A percentile compares a stretch with the other conserved stretches of the same genome.
Evolutionary conservation across 92 coral and sea anemone genomes (phyloP).

Genomic region (Heteractis magnifica): DNA sequence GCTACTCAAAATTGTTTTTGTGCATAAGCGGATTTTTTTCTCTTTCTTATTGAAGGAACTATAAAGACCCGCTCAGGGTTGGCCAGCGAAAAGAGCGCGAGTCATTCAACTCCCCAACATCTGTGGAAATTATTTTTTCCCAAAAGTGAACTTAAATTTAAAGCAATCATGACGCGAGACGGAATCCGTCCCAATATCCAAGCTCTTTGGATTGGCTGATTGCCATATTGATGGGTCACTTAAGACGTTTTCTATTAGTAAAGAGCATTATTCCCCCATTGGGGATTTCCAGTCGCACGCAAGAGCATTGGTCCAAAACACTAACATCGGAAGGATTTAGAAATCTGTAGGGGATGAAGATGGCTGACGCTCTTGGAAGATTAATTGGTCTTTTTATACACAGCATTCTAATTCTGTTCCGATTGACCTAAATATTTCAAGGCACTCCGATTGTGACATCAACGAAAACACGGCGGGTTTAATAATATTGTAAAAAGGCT

Average conservation of each 20-base stretch:
- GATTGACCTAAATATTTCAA: not conserved
- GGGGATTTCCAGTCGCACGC: not conserved
- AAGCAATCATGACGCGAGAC: conserved; percentile 3
- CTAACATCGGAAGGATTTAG: conserved; percentile 6
- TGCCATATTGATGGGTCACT: conserved; percentile 3
- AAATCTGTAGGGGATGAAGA: not conserved
- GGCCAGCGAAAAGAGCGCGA: not conserved
- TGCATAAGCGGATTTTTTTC: not conserved
- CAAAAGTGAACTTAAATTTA: conserved; percentile 6
- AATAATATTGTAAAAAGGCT: not conserved
- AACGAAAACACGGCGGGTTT: not conserved
- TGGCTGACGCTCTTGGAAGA: not conserved
- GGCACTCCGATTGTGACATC: not conserved
- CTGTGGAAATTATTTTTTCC: not conserved
- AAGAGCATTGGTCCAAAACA: not conserved
- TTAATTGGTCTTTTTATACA: not conserved
- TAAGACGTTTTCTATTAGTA: conserved; percentile 17
- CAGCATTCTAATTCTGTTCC: not conserved
- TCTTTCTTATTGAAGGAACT: not conserved
- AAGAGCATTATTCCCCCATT: conserved; percentile 13
- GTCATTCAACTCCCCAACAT: conserved; percentile 1
- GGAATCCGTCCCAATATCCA: not conserved
- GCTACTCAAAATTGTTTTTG: not conserved
- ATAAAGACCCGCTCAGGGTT: not conserved
- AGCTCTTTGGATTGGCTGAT: conserved; percentile 15